Conservation (phyloP, 2,888 invertebrate genomes). For the Spatulosminthurus flaviceps region DNA sequence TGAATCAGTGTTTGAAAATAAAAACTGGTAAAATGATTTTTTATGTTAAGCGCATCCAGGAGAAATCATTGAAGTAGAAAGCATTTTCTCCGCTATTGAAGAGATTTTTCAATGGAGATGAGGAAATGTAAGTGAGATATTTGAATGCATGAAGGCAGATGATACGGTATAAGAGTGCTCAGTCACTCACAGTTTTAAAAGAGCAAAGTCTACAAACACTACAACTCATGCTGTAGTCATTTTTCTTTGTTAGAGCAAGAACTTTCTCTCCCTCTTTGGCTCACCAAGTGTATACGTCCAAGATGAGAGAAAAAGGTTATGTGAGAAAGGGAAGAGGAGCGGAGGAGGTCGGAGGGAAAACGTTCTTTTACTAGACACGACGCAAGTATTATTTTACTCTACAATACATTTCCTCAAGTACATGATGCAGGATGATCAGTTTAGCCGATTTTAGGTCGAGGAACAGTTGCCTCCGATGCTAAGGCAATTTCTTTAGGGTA, state of each 20-base stretch:
- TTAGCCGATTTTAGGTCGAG: neutral
- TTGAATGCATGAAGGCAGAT: neutral
- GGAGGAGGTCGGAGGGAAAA: neutral
- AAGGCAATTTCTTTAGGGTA: neutral
- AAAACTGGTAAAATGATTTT: neutral
- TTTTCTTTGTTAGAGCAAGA: slow-evolving; percentile 12
- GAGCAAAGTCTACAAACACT: slow-evolving; percentile 4
- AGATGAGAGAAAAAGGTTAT: no score
- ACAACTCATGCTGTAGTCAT: neutral
- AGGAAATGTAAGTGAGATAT: neutral
- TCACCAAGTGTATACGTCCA: neutral
- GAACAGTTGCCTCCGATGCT: neutral
- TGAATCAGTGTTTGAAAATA: neutral
- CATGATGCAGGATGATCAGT: neutral
- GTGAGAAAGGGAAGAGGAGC: neutral
- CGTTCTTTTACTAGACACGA: neutral
- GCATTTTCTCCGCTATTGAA: neutral
- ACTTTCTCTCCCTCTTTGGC: neutral
- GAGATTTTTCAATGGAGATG: neutral
- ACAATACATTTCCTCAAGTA: neutral
- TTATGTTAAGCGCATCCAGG: neutral
- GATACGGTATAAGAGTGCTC: neutral
- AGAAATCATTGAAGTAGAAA: neutral
- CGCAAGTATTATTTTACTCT: slow-evolving; percentile 18
- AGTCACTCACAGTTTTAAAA: neutral